phyloP scores from a whole-genome alignment of 2,888 invertebrate genomes.

The Stramonita haemastoma region DNA sequence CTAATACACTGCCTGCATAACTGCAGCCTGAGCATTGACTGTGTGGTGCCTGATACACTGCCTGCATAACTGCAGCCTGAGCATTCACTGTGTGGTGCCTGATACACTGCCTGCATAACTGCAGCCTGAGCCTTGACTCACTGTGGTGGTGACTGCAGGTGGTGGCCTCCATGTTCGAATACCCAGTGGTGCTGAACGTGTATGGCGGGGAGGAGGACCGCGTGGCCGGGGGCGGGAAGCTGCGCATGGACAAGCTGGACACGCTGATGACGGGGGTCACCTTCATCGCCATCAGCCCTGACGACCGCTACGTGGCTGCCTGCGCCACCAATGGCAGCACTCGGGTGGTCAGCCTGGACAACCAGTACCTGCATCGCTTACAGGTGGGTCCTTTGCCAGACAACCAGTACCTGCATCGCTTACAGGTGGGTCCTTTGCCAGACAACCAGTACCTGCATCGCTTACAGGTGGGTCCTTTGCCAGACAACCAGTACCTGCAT shows the following conservation, averaged over 20 bases:
- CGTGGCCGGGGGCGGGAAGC: conserved; percentile 7
- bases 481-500: too few relatives aligned
- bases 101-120: too few relatives aligned
- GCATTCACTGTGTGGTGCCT: too few relatives aligned
- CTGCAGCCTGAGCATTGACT: too few relatives aligned
- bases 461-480: too few relatives aligned
- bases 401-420: too few relatives aligned
- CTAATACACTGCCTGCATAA: too few relatives aligned
- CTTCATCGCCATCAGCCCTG: conserved; percentile 59
- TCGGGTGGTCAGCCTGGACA: conserved; percentile 55
- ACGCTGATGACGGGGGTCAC: conserved; percentile 57
- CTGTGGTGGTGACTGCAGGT: conserved; percentile 54
- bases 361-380: conserved; percentile 54
- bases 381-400: conserved; percentile 43
- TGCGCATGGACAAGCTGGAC: conserved; percentile 53
- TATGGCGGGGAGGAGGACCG: conserved; percentile 39
- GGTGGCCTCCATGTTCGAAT: conserved; percentile 63
- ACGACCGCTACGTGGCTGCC: conserved; percentile 59
- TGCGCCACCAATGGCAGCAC: conserved; percentile 62
- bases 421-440: background rate
- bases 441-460: background rate
- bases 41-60: too few relatives aligned
- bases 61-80: too few relatives aligned
- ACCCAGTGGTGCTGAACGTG: conserved; percentile 59
- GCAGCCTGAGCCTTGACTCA: too few relatives aligned